phyloP scores from a whole-genome alignment of 2,888 invertebrate genomes.

The Vannuccia rotundouncinata region DNA sequence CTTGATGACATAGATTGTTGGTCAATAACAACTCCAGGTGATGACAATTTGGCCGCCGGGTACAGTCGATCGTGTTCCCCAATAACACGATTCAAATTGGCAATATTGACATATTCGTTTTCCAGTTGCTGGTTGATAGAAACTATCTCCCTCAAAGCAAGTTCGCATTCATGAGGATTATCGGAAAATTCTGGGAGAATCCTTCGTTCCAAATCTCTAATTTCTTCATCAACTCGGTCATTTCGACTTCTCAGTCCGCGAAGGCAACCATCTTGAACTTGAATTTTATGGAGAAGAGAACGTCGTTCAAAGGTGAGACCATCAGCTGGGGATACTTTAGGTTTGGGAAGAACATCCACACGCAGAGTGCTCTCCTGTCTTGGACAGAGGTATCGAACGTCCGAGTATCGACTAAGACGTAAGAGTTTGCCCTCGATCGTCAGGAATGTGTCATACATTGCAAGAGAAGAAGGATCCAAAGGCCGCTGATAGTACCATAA shows the following conservation, averaged over 20 bases:
- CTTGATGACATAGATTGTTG: neutral
- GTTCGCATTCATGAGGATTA: neutral
- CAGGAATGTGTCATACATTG: neutral
- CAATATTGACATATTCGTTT: neutral
- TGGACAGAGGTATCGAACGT: neutral
- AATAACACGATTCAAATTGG: neutral
- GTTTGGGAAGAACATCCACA: neutral
- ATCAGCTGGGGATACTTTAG: neutral
- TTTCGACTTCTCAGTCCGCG: neutral
- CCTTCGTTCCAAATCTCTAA: neutral
- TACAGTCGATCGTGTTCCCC: neutral
- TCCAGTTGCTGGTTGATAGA: neutral
- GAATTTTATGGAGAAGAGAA: neutral
- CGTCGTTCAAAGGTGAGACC: neutral
- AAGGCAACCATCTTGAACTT: neutral
- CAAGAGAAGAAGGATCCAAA: neutral
- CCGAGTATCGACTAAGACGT: neutral
- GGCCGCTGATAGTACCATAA: neutral
- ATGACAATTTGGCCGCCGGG: neutral
- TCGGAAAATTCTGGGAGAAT: neutral
- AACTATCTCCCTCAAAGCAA: neutral
- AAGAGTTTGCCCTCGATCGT: neutral
- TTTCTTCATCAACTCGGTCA: neutral
- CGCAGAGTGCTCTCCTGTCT: neutral
- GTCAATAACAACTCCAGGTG: neutral